Evolutionary conservation across 64 coral and sea anemone genomes (phyloP).

Genomic region (Pocillopora verrucosa): DNA sequence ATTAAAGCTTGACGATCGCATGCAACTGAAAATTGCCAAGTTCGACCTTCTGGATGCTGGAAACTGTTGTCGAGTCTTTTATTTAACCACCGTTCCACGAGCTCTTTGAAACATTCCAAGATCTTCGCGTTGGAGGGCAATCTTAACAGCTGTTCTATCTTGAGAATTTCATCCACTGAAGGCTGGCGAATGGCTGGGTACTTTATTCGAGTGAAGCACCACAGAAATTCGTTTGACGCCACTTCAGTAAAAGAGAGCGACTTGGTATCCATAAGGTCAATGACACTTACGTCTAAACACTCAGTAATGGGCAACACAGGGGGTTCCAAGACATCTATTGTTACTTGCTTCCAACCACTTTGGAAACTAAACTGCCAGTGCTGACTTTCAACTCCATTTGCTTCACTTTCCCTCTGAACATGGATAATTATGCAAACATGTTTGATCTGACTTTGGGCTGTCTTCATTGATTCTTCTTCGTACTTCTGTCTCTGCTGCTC

Average conservation of each 20-base stretch:
- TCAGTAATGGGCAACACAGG: conserved; percentile 52
- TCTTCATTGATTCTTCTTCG: not conserved
- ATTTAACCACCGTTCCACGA: conserved; percentile 51
- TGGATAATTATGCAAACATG: conserved; percentile 82
- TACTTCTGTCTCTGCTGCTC: conserved; percentile 54
- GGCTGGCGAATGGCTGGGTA: conserved; percentile 44
- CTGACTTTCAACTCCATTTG: not conserved
- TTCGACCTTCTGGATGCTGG: not conserved
- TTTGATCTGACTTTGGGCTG: conserved; percentile 25
- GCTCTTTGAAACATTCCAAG: conserved; percentile 49
- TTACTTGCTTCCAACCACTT: conserved; percentile 84
- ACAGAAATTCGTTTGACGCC: conserved; percentile 65
- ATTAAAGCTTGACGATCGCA: conserved; percentile 79
- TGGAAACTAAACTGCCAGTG: conserved; percentile 84
- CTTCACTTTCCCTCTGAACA: conserved; percentile 52
- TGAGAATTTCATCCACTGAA: conserved; percentile 22
- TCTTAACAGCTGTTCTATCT: conserved; percentile 37
- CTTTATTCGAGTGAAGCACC: conserved; percentile 84
- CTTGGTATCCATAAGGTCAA: conserved; percentile 48
- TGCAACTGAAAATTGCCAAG: conserved; percentile 77
- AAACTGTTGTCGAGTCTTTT: not conserved
- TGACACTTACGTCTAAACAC: conserved; percentile 42
- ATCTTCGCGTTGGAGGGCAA: conserved; percentile 22
- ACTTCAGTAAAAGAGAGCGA: conserved; percentile 61
- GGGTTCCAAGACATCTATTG: conserved; percentile 78